phyloP scores from a whole-genome alignment of 2,888 invertebrate genomes.

The Thymelicus sylvestris region DNA sequence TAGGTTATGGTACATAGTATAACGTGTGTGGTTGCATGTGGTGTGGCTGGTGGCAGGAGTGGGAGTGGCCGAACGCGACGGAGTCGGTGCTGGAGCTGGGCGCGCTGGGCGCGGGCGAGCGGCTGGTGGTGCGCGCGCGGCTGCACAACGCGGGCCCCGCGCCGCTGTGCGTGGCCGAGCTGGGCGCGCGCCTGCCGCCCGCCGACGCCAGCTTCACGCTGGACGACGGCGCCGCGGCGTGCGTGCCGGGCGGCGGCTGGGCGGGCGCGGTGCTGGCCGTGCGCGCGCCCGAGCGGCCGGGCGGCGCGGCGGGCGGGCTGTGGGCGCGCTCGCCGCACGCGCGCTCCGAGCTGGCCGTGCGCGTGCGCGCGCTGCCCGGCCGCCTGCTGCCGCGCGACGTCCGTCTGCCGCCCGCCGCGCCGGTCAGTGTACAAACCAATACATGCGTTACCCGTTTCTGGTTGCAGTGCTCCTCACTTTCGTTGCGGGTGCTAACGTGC shows the following conservation, averaged over 20 bases:
- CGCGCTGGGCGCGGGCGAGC: slow-evolving; percentile 85
- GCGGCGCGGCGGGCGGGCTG: slow-evolving; percentile 48
- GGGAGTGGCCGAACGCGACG: slow-evolving; percentile 62
- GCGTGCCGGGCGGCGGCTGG: slow-evolving; percentile 39
- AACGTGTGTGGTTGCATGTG: too few species aligned
- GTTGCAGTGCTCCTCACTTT: too few species aligned
- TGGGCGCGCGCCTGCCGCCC: slow-evolving; percentile 51
- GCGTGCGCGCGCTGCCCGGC: slow-evolving; percentile 37
- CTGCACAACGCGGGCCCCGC: slow-evolving; percentile 63
- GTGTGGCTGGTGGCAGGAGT: slow-evolving; percentile 54
- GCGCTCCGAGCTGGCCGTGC: slow-evolving; percentile 34
- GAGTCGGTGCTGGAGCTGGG: slow-evolving; percentile 74
- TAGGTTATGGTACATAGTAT: too few species aligned
- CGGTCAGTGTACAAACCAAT: slow-evolving; percentile 43
- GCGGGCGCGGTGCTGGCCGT: slow-evolving; percentile 51
- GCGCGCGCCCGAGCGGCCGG: slow-evolving; percentile 50
- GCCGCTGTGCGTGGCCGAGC: slow-evolving; percentile 55
- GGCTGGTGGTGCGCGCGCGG: slow-evolving; percentile 86
- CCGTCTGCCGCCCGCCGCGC: slow-evolving; percentile 53
- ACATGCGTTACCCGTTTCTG: too few species aligned
- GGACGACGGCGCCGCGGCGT: slow-evolving; percentile 30
- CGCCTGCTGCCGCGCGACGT: slow-evolving; percentile 42
- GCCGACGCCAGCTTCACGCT: slow-evolving; percentile 45
- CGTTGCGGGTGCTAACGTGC: too few species aligned
- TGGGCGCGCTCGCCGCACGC: slow-evolving; percentile 48